A percentile compares a stretch with the other conserved stretches of the same genome.
Evolutionary conservation across 2,113 vertebrate genomes (phyloP).

Genomic region (Aptenodytes forsteri): DNA sequence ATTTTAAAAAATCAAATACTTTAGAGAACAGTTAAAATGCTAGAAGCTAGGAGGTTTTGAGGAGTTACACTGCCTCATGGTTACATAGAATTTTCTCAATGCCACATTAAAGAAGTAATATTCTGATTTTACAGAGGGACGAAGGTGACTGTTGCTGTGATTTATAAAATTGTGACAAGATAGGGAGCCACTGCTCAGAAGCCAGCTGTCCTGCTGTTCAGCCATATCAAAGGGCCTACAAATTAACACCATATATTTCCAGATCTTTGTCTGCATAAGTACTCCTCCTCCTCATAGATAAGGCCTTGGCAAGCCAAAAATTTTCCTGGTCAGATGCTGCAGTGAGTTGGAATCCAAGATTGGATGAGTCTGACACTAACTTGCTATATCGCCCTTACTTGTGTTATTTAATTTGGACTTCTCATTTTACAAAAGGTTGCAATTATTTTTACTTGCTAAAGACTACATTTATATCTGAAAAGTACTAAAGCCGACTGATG

Average conservation of each 20-base stretch:
- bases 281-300: background rate
- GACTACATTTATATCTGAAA: background rate
- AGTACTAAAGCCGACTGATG: background rate
- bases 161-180: background rate
- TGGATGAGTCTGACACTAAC: rapidly evolving
- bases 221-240: background rate
- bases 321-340: background rate
- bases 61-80: background rate
- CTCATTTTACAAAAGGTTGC: background rate
- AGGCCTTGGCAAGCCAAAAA: background rate
- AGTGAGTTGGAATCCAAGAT: background rate
- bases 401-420: background rate
- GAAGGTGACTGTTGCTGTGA: background rate
- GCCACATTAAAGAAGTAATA: background rate
- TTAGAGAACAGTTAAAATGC: background rate
- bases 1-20: background rate
- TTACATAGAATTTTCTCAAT: background rate
- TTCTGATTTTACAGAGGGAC: background rate
- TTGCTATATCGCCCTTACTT: background rate
- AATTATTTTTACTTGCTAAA: background rate
- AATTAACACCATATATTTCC: background rate
- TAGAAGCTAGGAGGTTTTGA: background rate
- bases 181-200: background rate
- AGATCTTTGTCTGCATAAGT: background rate
- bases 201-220: background rate